Base-by-base conservation (phyloP, 2,797 vertebrate species). In the Karalla daura region DNA sequence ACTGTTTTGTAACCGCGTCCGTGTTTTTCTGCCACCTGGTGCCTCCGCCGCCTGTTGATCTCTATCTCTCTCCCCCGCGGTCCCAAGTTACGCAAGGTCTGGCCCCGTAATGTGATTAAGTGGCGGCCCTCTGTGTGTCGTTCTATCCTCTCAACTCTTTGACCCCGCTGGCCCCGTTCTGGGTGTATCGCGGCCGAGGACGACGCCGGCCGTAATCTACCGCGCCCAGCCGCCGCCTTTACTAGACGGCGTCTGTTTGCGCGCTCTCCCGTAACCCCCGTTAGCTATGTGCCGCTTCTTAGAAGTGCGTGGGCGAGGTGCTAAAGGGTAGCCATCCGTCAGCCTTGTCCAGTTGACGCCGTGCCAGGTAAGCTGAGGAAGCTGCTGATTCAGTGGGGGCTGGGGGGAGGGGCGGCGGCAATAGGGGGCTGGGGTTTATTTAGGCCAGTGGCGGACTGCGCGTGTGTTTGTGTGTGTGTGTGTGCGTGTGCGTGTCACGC, bases 101-200 rank as follows among this genome's bases (percentile, higher is more conserved):
- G 62, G n/a, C n/a, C 30, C 52, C 55, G 14, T 83, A 77, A 83
- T 83, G 74, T 83, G 78, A 88, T 90, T 79, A 83, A 80, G 66
- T 60, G 78, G 63, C 70, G 30, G 54, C 63, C 51, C 49, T 59
- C 66, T 37, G 53, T 11, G 30, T 76, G 77, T 69, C 61, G 58
- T 69, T 81, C 53, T 55, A 63, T 74, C 39, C 55, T 54, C 44
- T 60, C 64, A 83, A 84, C 61, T 70, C 59, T 33, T 33, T 71
- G 56, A 84, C 78, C 70, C 69, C 20, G 54, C 55, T 76, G 73
- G 60, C 51, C 41, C 50, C 12, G 55, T 65, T 68, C 65, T 70
- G 36, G 49, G 23, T 30, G 41, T 56, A 66, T 78, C 46, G 63
- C 20, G 37, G 47, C 76, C 9, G 54, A 61, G 58, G 69, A 65